Evolutionary conservation across 2,797 vertebrate species (phyloP).

Genomic region (Pteropus rufus): DNA sequence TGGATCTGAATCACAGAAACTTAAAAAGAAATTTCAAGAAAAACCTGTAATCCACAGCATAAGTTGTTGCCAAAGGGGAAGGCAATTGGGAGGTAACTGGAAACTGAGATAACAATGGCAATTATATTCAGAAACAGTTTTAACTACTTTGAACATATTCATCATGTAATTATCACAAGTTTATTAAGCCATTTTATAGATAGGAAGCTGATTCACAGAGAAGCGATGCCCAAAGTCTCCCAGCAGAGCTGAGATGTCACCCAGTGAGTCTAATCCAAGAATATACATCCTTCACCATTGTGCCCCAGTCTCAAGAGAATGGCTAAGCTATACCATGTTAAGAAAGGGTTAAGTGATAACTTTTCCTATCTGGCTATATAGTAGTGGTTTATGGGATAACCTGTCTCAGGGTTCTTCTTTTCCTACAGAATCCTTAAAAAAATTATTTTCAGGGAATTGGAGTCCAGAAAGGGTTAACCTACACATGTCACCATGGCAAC

Average conservation of each 20-base stretch:
- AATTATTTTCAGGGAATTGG: neutral
- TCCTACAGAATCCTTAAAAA: neutral
- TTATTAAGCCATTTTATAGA: neutral
- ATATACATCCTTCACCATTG: neutral
- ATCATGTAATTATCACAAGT: neutral
- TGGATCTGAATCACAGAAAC: neutral
- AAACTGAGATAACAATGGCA: neutral
- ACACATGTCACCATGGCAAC: neutral
- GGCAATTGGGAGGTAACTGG: neutral
- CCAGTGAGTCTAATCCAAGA: neutral
- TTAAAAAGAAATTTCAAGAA: neutral
- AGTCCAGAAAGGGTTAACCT: accelerated
- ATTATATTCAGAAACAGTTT: neutral
- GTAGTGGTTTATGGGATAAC: neutral
- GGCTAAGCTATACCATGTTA: neutral
- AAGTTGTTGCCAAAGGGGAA: neutral
- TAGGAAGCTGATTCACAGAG: neutral
- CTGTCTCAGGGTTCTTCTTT: neutral
- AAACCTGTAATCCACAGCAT: neutral
- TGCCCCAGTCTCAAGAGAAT: neutral
- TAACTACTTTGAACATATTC: neutral
- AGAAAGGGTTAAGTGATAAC: neutral
- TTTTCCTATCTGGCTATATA: too few species aligned
- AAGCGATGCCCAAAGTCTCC: neutral
- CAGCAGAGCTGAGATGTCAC: neutral